phyloP scores from a whole-genome alignment of 2,888 invertebrate genomes.

The Yponomeuta cagnagella region DNA sequence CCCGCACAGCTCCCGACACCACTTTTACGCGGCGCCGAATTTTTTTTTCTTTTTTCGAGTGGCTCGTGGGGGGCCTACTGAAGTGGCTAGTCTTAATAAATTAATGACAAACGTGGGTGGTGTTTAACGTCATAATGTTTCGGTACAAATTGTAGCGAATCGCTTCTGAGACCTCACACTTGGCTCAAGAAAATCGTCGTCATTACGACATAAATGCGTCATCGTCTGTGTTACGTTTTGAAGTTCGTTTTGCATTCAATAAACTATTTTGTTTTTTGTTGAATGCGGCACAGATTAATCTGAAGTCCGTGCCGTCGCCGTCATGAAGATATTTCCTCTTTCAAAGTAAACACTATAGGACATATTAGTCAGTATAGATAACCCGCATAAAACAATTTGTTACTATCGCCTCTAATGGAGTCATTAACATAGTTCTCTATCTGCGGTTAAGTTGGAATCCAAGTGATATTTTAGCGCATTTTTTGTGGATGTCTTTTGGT shows the following conservation, averaged over 20 bases:
- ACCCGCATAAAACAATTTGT: constrained; percentile 56
- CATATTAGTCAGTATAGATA: constrained; percentile 30
- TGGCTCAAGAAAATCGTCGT: constrained; percentile 31
- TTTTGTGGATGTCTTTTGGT: constrained; percentile 32
- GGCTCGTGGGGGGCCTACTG: constrained; percentile 54
- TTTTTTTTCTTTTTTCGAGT: constrained; percentile 44
- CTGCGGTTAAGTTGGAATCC: constrained; percentile 42
- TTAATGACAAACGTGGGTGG: constrained; percentile 61
- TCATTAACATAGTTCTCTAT: constrained; percentile 54
- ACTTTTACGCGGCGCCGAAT: constrained; percentile 15
- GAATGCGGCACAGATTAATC: background rate
- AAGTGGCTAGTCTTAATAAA: constrained; percentile 58
- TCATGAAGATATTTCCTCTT: constrained; percentile 45
- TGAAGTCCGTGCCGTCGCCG: background rate
- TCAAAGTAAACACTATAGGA: constrained; percentile 29
- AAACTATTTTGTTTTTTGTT: background rate
- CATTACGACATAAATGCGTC: constrained; percentile 50
- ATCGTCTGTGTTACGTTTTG: constrained; percentile 26
- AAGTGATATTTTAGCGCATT: background rate
- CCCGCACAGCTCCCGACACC: constrained; percentile 20
- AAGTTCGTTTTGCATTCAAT: constrained; percentile 9
- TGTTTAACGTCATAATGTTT: constrained; percentile 61
- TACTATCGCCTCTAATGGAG: constrained; percentile 68
- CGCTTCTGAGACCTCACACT: constrained; percentile 64
- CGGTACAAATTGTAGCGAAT: constrained; percentile 68